A percentile compares a stretch with the other conserved stretches of the same genome.
Evolutionary conservation across 2,888 invertebrate genomes (phyloP).

Genomic region (Hirtodrosophila alboralis): DNA sequence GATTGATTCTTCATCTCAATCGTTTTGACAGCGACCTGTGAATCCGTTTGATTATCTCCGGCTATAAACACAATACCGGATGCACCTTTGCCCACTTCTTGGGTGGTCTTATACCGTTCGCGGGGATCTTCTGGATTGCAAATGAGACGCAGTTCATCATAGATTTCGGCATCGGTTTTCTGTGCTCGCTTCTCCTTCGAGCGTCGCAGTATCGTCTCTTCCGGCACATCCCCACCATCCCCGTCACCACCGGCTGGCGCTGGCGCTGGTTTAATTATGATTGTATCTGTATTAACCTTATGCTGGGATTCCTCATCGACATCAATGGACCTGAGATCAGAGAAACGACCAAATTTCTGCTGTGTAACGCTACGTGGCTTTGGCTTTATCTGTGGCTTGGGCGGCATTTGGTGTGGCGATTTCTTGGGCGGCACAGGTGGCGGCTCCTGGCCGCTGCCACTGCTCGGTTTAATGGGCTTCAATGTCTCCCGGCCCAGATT

Average conservation of each 20-base stretch:
- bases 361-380: conserved; percentile 82
- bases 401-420: conserved; percentile 83
- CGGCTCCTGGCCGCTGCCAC: conserved; percentile 57
- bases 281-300: conserved; percentile 81
- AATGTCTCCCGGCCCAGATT: conserved; percentile 78
- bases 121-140: conserved; percentile 93
- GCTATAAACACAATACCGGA: conserved; percentile 97
- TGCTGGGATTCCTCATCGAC: conserved; percentile 55
- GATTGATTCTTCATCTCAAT: conserved; percentile 97
- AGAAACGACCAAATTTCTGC: conserved; percentile 83
- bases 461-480: conserved; percentile 58
- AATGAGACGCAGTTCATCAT: conserved; percentile 90
- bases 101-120: conserved; percentile 90
- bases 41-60: conserved; percentile 88
- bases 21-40: conserved; percentile 96
- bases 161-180: conserved; percentile 86
- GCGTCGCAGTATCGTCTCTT: conserved; percentile 83
- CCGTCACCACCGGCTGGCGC: conserved; percentile 59
- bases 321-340: conserved; percentile 82
- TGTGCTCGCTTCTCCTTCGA: conserved; percentile 83
- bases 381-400: conserved; percentile 86
- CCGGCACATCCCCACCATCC: conserved; percentile 83
- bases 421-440: conserved; percentile 84
- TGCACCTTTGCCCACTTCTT: conserved; percentile 95
- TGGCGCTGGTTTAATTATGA: conserved; percentile 81